Base-by-base conservation (phyloP, 2,113 vertebrate species). In the Cnemophilus loriae region DNA sequence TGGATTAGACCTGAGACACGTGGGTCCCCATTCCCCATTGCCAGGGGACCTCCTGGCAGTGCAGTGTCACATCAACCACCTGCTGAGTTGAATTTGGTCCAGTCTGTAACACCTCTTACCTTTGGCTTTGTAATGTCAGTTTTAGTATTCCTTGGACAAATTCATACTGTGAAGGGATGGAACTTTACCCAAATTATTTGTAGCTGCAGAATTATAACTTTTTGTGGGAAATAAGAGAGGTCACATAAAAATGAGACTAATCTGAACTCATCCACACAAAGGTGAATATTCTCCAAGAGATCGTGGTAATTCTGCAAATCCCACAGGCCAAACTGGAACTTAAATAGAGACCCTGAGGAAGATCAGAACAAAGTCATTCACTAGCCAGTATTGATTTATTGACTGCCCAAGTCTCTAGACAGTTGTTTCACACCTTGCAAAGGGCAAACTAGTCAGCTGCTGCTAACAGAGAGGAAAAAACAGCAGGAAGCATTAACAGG, bases 251-350 rank as follows among this genome's bases (percentile, higher is more conserved):
- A 44, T n/a, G 15, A 67, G 59, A 35, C 5, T 10, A 78, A 28
- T 16, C 27, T 87, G 22, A 50, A 85, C 13, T 30, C 17, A n/a
- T 24, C 49, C 37, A 56, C 32, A 41, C 5, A 41, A 49, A 50
- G 11, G 35, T 30, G 44, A 90, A 75, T 42, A 44, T 37, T 75
- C 16, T 73, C 7, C 68, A 42, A 10, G 21, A 76, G 7, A 11
- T 50, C 0, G 0, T 46, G 2, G 1, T n/a, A 41, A 53, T 44
- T 61, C 57, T 75, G 69, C 57, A 78, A 47, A 56, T 28, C 23
- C 61, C 3, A 3, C 37, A 63, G 35, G 70, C 3, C 19, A 67
- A 57, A 33, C 9, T 8, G 13, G 53, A 41, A 53, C 2, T 78
- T n/a, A 7, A n/a, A 56, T 0, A 73, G 50, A 27, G 42, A 60